phyloP scores from a whole-genome alignment of 2,888 invertebrate species.

The Drosophila lutescens region DNA sequence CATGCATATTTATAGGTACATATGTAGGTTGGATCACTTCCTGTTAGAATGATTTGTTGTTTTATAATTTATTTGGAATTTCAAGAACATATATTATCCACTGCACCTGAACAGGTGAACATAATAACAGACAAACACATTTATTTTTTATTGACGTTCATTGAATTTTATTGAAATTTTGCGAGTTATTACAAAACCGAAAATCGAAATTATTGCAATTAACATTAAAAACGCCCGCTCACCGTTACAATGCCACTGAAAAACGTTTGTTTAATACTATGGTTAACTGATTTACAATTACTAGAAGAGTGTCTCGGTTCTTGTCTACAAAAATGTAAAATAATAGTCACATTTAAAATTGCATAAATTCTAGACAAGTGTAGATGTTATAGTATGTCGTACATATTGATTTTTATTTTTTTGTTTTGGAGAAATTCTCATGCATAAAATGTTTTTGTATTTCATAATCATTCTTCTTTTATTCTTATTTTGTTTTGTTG shows the following conservation, averaged over 20 bases:
- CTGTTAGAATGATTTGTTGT: background rate
- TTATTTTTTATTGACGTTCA: conserved; percentile 64
- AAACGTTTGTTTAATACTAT: conserved; percentile 73
- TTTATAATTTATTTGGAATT: background rate
- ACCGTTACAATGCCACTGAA: conserved; percentile 76
- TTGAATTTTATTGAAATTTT: conserved; percentile 77
- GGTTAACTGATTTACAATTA: conserved; percentile 77
- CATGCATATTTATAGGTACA: background rate
- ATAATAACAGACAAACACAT: background rate
- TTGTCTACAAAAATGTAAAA: conserved; percentile 75
- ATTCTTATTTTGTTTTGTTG: conserved; percentile 47
- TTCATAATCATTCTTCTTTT: conserved; percentile 33
- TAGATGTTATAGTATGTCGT: conserved; percentile 72
- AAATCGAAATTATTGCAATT: conserved; percentile 72
- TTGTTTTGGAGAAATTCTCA: conserved; percentile 65
- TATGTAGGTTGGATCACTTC: background rate
- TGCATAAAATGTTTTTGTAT: conserved; percentile 68
- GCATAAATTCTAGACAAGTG: conserved; percentile 70
- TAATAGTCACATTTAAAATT: conserved; percentile 76
- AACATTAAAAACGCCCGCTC: conserved; percentile 74
- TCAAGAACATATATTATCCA: background rate
- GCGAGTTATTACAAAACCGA: conserved; percentile 75
- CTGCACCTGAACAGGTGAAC: no score
- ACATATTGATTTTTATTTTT: conserved; percentile 54
- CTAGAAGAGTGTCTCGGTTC: conserved; percentile 66